phyloP scores from a whole-genome alignment of 1,140 invertebrate genomes.

The Drosophila lowei region DNA sequence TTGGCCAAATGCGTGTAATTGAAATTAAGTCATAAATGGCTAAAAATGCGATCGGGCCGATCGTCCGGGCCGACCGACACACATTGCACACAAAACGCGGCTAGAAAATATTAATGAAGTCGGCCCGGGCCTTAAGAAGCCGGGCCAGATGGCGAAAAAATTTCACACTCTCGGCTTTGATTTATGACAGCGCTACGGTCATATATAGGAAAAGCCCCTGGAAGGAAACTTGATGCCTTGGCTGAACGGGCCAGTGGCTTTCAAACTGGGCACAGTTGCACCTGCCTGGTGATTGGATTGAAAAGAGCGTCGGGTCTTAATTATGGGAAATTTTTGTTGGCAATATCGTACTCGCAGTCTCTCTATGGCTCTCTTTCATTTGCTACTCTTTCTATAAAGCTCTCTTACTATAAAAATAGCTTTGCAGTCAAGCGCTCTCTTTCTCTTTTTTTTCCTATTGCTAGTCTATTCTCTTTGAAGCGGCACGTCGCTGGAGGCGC shows the following conservation, averaged over 20 bases:
- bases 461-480: slow-evolving; percentile 7
- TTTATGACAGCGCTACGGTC: slow-evolving; percentile 58
- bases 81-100: slow-evolving; percentile 13
- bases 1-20: slow-evolving; percentile 75
- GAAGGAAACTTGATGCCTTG: slow-evolving; percentile 57
- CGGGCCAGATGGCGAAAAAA: slow-evolving; percentile 61
- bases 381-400: slow-evolving; percentile 9
- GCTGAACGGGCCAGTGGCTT: slow-evolving; percentile 43
- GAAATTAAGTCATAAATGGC: slow-evolving; percentile 81
- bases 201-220: slow-evolving; percentile 19
- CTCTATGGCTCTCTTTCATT: no score
- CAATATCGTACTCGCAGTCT: no score
- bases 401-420: no score
- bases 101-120: slow-evolving; percentile 46
- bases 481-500: slow-evolving; percentile 18
- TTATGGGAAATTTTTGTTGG: slow-evolving; percentile 33
- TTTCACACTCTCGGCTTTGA: slow-evolving; percentile 74
- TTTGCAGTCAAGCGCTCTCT: neutral
- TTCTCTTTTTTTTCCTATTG: neutral
- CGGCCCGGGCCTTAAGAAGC: slow-evolving; percentile 21
- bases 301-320: slow-evolving; percentile 27
- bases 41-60: slow-evolving; percentile 52
- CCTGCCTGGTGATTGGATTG: slow-evolving; percentile 69
- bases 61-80: slow-evolving; percentile 33
- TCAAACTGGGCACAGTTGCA: slow-evolving; percentile 53